Evolutionary conservation across 2,797 vertebrate species (phyloP).

Genomic region (Mallotus villosus): DNA sequence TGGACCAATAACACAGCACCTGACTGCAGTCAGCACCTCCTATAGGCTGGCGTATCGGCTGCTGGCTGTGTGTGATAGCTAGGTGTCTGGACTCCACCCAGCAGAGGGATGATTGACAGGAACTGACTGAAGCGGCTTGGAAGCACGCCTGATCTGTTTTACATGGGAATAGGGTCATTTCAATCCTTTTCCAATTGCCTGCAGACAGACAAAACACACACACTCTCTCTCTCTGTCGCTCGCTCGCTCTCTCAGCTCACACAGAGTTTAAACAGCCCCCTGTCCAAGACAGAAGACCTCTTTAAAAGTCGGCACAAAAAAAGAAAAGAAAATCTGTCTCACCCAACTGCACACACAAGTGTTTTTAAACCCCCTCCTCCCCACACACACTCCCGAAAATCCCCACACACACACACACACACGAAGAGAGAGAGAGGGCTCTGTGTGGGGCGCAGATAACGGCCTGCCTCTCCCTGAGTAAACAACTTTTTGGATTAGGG

Average conservation of each 20-base stretch:
- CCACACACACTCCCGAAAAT: not conserved
- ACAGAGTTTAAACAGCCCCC: not conserved
- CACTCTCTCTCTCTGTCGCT: constrained; percentile 8
- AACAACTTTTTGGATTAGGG: constrained; percentile 82
- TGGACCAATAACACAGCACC: too few relatives aligned
- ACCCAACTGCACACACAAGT: constrained; percentile 35
- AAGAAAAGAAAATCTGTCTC: constrained; percentile 14
- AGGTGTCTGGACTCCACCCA: constrained; percentile 73
- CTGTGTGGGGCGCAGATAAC: constrained; percentile 68
- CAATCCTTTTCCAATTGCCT: constrained; percentile 8
- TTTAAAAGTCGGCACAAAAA: constrained; percentile 5
- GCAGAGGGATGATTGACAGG: constrained; percentile 55
- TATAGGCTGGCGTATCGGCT: not conserved
- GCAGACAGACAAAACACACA: constrained; percentile 28
- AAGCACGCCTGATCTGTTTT: constrained; percentile 74
- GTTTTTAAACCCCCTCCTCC: constrained; percentile 17
- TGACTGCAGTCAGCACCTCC: too few relatives aligned
- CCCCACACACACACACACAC: not conserved
- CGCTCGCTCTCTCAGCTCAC: constrained; percentile 19
- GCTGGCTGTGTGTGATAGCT: constrained; percentile 14
- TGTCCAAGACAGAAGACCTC: not conserved
- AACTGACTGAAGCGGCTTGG: constrained; percentile 40
- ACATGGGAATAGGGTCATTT: constrained; percentile 73
- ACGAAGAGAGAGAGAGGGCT: constrained; percentile 40
- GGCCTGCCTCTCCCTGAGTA: constrained; percentile 66